These are phyloP conservation scores for Montipora sp. DNA, from an alignment of 64 coral and sea anemone species.

Conservation along the genomic window DNA sequence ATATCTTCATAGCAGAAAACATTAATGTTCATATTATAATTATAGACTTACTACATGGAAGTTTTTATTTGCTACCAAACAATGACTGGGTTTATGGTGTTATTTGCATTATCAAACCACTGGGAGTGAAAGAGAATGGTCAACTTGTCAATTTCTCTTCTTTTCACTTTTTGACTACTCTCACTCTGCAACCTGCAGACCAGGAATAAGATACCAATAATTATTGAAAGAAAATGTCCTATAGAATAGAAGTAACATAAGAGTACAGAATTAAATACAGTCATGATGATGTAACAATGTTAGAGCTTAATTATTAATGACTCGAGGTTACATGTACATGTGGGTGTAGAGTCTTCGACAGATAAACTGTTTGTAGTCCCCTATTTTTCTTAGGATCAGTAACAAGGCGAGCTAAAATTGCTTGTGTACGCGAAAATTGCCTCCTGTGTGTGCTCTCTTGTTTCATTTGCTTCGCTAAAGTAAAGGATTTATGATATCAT, in stretches of 20 bases:
- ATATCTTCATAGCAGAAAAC: too few relatives aligned
- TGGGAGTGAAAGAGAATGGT: too few relatives aligned
- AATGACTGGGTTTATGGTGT: too few relatives aligned
- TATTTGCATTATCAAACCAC: too few relatives aligned
- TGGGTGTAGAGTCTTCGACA: background rate
- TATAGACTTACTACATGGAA: too few relatives aligned
- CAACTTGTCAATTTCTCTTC: too few relatives aligned
- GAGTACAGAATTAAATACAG: background rate
- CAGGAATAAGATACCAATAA: background rate
- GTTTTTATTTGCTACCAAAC: too few relatives aligned
- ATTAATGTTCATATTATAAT: too few relatives aligned
- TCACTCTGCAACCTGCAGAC: background rate
- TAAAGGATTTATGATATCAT: background rate
- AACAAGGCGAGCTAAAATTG: background rate
- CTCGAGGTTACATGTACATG: background rate
- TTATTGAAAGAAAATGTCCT: background rate
- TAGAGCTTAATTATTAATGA: background rate
- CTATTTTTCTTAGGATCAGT: background rate
- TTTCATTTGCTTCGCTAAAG: background rate
- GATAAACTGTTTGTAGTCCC: background rate
- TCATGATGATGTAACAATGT: background rate
- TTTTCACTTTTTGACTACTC: too few relatives aligned
- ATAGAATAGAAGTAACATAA: background rate
- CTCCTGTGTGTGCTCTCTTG: background rate
- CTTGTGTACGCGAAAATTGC: background rate